Base-by-base conservation (phyloP, 1,140 invertebrate species). In the Procambarus clarkii region DNA sequence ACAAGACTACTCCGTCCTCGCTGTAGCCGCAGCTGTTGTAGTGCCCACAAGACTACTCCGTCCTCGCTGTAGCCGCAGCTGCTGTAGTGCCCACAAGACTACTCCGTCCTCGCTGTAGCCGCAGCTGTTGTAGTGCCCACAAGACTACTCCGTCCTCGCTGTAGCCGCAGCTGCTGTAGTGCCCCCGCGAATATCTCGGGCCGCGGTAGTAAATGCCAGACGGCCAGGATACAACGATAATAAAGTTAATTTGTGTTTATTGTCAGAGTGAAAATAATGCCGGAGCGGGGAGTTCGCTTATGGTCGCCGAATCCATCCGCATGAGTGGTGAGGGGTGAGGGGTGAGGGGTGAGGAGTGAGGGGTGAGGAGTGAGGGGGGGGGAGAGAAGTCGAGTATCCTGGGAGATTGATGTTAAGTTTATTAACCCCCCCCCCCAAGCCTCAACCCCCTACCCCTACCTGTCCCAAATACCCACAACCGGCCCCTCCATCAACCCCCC, bases 181-280 rank as follows among this genome's bases (percentile, higher is more conserved):
- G 46, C 50, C 21, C 50, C 45, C 60, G 71, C 74, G 87, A 71
- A 88, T 74, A 45, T 64, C 76, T 54, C 21, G 46, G 87, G 60
- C 46, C 76, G 74, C 34, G 78, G 87, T 44, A 81, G 87, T 88
- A 88, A 88, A 88, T 88, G 87, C 87, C 87, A 88, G 64, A 45
- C 78, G 74, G 78, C 78, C 45, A 81, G 87, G 87, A 88, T 82
- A 79, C 64, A 74, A 45, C 87, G 79, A 88, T 82, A 88, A 88
- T 88, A 88, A 88, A 88, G 79, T 88, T 82, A 88, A 88, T 88
- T 88, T 81, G 87, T 88, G 87, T 88, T 88, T 76, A 79, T 71
- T 82, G 87, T 88, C 87, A 82, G 87, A 71, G 77, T 88, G 79
- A 71, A 88, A 88, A 80, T 88, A 88, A 88, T 88, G 87, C 87